Base-by-base conservation (phyloP, 2,888 invertebrate species). In the Zhengitettix transpicula region DNA sequence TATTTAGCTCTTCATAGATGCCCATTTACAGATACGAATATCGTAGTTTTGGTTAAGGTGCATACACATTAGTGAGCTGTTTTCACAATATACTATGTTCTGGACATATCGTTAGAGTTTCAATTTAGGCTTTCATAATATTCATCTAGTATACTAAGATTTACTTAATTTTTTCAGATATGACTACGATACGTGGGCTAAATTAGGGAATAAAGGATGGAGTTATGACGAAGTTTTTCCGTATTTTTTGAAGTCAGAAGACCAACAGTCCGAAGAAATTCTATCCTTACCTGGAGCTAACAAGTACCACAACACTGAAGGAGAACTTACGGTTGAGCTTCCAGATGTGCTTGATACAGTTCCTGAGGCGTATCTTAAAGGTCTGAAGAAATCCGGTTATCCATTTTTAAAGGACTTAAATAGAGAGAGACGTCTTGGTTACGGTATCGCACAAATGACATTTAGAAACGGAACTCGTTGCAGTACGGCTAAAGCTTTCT, bases 121-220 rank as follows among this genome's bases (percentile, higher is more conserved):
- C n/a, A n/a, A n/a, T n/a, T n/a, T n/a, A n/a, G n/a, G n/a, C n/a
- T n/a, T n/a, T n/a, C 28, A 7, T 7, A 28, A 28, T 28, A 28
- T 28, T 28, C 28, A 28, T 28, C 28, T 28, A 28, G 28, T 5
- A 28, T 28, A 28, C 28, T 28, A 28, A 28, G 3, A 28, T 28
- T 28, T 28, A 28, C 3, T 28, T 28, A 2, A 28, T 28, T 28
- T n/a, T 28, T 28, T 28, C 69, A 76, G 78, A 8, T 67, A 68
- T 5, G 86, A 87, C 68, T 87, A 78, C 67, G 80, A 87, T 66
- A 68, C 72, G 0, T 87, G 87, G 87, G 75, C 76, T 11, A 66
- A 68, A 0, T 67, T 74, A 44, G 85, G 85, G 0, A 84, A 82
- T 66, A 61, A 68, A 0, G 81, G 80, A 0, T 87, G 87, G 87